phyloP scores from a whole-genome alignment of 2,797 vertebrate genomes.

The Pogonophryne albipinna region DNA sequence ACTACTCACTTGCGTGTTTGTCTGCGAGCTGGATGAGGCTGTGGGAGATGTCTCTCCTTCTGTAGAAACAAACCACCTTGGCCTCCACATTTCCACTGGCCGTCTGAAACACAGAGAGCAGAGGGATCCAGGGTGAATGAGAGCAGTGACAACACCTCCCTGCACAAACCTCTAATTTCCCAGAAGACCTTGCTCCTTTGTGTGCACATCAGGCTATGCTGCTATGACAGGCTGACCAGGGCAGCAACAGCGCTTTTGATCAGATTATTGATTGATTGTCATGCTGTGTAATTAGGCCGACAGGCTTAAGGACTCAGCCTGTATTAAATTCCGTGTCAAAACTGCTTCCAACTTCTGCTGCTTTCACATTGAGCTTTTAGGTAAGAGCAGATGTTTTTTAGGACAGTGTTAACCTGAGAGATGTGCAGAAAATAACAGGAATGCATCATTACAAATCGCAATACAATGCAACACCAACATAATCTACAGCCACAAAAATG shows the following conservation, averaged over 20 bases:
- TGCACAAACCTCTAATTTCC: slow-evolving; percentile 66
- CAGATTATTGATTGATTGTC: slow-evolving; percentile 68
- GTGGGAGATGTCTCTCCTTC: slow-evolving; percentile 97
- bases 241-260: slow-evolving; percentile 38
- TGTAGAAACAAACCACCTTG: slow-evolving; percentile 99
- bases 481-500: neutral
- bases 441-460: neutral
- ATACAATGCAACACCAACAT: neutral
- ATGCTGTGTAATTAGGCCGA: slow-evolving; percentile 56
- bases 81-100: slow-evolving; percentile 98
- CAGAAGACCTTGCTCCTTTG: slow-evolving; percentile 56
- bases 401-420: neutral
- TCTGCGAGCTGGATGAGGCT: slow-evolving; percentile 98
- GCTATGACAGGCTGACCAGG: slow-evolving; percentile 60
- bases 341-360: slow-evolving; percentile 3
- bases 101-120: slow-evolving; percentile 87
- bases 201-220: slow-evolving; percentile 48
- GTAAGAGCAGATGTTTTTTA: neutral
- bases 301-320: slow-evolving; percentile 49
- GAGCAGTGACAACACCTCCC: slow-evolving; percentile 36
- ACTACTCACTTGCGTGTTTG: slow-evolving; percentile 97
- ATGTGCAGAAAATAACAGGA: slow-evolving; percentile 18
- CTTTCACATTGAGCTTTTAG: neutral
- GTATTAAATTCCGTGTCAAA: slow-evolving; percentile 54
- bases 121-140: slow-evolving; percentile 39